These are phyloP conservation scores for Cynopterus sphinx DNA, from an alignment of 2,797 vertebrate genomes.

Conservation along the genomic window DNA sequence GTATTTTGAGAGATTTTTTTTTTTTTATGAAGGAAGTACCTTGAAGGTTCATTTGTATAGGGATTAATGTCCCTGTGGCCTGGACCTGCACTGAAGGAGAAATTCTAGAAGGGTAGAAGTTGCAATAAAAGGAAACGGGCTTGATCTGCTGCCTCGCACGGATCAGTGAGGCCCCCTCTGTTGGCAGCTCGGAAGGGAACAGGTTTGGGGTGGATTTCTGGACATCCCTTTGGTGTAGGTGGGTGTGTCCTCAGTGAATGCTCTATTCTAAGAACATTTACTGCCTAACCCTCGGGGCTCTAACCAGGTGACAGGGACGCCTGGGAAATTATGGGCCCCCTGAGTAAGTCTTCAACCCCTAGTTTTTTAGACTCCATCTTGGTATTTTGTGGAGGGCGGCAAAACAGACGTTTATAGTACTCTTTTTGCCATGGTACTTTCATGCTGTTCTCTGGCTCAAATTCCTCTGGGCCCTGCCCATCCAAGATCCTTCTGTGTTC, in stretches of 20 bases:
- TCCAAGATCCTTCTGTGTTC: background rate
- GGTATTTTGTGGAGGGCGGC: background rate
- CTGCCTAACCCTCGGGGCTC: background rate
- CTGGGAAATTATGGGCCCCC: background rate
- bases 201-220: background rate
- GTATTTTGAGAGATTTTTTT: background rate
- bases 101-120: constrained; percentile 67
- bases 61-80: constrained; percentile 67
- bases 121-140: constrained; percentile 58
- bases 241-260: background rate
- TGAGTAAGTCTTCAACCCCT: background rate
- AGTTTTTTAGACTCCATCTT: background rate
- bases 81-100: constrained; percentile 49
- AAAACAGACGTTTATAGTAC: background rate
- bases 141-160: constrained; percentile 37
- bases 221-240: background rate
- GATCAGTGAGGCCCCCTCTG: background rate
- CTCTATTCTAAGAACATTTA: background rate
- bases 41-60: constrained; percentile 57
- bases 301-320: background rate
- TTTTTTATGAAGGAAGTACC: constrained; percentile 39
- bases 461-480: background rate
- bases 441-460: background rate
- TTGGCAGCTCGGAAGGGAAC: background rate
- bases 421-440: background rate